phyloP scores from a whole-genome alignment of 2,113 vertebrate species.

The Cnemophilus loriae region DNA sequence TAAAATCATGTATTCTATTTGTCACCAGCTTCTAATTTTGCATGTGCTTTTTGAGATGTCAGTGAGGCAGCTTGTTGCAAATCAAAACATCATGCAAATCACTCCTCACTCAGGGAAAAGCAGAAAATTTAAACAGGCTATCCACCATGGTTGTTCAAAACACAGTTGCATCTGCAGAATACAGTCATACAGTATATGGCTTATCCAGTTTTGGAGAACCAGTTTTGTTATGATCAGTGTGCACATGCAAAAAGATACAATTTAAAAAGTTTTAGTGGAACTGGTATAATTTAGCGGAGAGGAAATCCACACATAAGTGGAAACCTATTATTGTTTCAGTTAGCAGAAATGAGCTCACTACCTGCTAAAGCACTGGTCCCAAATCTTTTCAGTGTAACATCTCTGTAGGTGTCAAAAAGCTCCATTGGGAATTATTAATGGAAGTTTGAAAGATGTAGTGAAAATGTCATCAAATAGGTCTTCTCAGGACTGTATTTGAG shows the following conservation, averaged over 20 bases:
- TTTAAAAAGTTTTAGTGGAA: background rate
- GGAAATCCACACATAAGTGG: background rate
- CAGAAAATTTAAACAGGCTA: background rate
- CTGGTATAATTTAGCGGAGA: background rate
- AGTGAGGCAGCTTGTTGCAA: background rate
- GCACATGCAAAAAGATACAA: background rate
- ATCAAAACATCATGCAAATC: background rate
- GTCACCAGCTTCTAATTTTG: background rate
- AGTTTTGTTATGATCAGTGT: background rate
- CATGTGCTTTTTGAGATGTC: background rate
- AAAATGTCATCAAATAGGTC: background rate
- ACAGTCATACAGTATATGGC: rapidly evolving
- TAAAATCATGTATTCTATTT: background rate
- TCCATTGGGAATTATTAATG: background rate
- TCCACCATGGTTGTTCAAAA: background rate
- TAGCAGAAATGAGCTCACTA: background rate
- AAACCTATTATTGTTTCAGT: background rate
- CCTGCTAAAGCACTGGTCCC: background rate
- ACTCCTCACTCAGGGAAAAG: background rate
- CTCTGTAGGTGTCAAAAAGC: background rate
- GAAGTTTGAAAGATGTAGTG: background rate
- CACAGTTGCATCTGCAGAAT: background rate
- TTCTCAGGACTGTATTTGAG: background rate
- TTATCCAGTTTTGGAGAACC: background rate
- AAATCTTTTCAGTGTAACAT: background rate